Evolutionary conservation across 2,888 invertebrate genomes (phyloP), one percentile per base, ranked within the genome.

Genomic region (Rhingia campestris): DNA sequence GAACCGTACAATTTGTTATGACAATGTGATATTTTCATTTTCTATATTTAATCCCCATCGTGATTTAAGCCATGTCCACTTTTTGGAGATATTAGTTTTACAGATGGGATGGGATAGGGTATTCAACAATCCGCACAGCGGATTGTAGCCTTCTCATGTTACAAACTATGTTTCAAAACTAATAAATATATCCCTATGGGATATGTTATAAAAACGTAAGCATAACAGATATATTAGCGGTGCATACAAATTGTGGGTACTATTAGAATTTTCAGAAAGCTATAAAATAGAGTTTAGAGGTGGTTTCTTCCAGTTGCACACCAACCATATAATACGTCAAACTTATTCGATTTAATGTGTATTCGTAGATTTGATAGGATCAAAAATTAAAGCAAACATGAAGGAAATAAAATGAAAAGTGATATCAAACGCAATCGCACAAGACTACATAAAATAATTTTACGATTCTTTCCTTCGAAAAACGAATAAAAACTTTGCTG

Each of bases 391-490:
- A 64, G 37, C 47, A 63, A 74, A 56, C 64, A 64, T 47, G 53
- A 63, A 74, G 47, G 63, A 45, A 75, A 66, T 51, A 66, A 75
- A 72, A 67, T 63, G 59, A 79, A 72, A 72, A 64, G 56, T 74
- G 66, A 72, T 79, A 84, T 79, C 59, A 84, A 74, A 73, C 74
- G 73, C 69, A 79, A 84, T 74, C 79, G 84, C 64, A 80, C 64
- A 79, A 81, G 79, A 77, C 73, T 64, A 61, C 64, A 74, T 79
- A 84, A 84, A 79, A 79, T 70, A 79, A 74, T 84, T 84, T 84
- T 84, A 84, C 79, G 84, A 84, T 77, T 74, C 56, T 47, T 64
- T 37, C 73, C 56, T 73, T 64, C 39, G 64, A 74, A 56, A 74
- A 64, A 45, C 56, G 56, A 47, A 47, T 74, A 64, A 74, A 74